Evolutionary conservation across 2,113 vertebrate species (phyloP).

Genomic region (Eublepharis macularius): DNA sequence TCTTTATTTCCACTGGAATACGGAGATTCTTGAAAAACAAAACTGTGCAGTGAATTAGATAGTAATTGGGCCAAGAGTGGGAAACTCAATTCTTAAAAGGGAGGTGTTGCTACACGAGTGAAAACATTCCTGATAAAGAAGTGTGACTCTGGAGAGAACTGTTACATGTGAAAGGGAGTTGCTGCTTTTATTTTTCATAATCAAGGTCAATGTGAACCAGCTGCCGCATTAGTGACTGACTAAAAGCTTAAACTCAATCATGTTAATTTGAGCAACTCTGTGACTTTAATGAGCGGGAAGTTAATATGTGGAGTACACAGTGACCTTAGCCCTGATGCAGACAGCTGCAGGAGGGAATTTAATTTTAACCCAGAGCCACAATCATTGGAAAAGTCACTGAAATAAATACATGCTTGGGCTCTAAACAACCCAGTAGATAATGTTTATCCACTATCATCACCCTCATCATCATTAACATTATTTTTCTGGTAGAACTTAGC

Average conservation of each 20-base stretch:
- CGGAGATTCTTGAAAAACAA: neutral
- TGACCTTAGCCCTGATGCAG: slow-evolving; percentile 6
- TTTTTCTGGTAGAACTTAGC: neutral
- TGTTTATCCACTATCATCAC: neutral
- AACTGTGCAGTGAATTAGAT: neutral
- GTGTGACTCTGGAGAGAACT: neutral
- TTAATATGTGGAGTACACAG: slow-evolving; percentile 12
- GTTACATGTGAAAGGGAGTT: slow-evolving; percentile 9
- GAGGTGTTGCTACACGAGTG: neutral
- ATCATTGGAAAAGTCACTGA: neutral
- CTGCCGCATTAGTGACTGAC: slow-evolving; percentile 10
- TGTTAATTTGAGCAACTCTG: slow-evolving; percentile 28
- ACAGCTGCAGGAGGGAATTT: neutral
- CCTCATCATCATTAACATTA: neutral
- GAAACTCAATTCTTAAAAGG: neutral
- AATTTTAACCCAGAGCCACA: slow-evolving; percentile 17
- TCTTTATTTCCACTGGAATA: neutral
- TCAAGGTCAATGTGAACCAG: slow-evolving; percentile 24
- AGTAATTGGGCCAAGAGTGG: neutral
- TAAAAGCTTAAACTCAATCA: slow-evolving; percentile 34
- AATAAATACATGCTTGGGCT: neutral
- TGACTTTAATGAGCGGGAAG: slow-evolving; percentile 26
- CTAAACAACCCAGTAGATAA: neutral
- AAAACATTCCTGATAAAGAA: neutral
- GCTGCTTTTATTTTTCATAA: slow-evolving; percentile 22